phyloP scores from a whole-genome alignment of 2,113 vertebrate species.

The Pteropus alecto region DNA sequence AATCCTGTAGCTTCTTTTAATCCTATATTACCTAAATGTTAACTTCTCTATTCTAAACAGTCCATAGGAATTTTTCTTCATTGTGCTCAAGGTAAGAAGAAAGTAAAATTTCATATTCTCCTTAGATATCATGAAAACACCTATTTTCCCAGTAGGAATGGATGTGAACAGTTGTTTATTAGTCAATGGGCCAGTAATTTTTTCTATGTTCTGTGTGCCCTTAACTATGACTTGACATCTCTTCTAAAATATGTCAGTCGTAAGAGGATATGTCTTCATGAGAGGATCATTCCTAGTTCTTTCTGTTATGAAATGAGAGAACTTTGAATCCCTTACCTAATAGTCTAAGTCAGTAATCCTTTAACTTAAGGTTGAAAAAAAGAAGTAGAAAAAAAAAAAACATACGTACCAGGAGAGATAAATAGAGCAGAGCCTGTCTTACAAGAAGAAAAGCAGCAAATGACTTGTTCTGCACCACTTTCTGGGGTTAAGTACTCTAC shows the following conservation, averaged over 20 bases:
- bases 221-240: constrained; percentile 64
- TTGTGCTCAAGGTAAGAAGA: constrained; percentile 62
- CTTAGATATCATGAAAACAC: constrained; percentile 71
- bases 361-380: background rate
- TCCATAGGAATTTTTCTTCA: constrained; percentile 69
- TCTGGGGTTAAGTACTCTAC: background rate
- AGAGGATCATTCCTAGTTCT: constrained; percentile 50
- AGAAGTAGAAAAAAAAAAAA: background rate
- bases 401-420: background rate
- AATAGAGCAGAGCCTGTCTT: background rate
- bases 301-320: constrained; percentile 28
- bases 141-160: constrained; percentile 73
- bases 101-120: constrained; percentile 74
- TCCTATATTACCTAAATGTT: constrained; percentile 21
- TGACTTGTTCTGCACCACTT: background rate
- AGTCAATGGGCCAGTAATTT: background rate
- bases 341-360: constrained; percentile 54
- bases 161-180: constrained; percentile 73
- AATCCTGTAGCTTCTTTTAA: constrained; percentile 74
- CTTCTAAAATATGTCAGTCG: background rate
- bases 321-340: constrained; percentile 22
- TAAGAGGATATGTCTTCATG: constrained; percentile 51
- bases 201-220: constrained; percentile 71
- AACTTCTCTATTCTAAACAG: constrained; percentile 69
- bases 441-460: background rate